Evolutionary conservation across 2,113 vertebrate species (phyloP), one percentile per base, ranked within the genome.

Genomic region (Scatophagus argus): DNA sequence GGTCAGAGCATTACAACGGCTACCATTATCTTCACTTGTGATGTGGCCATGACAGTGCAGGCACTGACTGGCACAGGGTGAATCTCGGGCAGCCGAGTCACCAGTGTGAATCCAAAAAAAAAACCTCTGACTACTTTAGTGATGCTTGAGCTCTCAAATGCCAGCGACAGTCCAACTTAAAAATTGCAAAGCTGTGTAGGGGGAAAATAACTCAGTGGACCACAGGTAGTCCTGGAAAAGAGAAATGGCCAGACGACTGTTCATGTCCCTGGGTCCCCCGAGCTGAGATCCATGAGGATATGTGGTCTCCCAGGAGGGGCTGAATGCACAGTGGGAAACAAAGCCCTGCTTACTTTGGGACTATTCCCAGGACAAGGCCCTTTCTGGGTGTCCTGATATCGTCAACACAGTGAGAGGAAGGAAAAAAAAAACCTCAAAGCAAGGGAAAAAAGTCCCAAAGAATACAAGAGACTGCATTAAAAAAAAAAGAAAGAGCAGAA

Each of bases 311-410:
- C 68, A 62, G 62, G 74, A 73, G 67, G 16, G 49, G 27, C 59
- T 78, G 32, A 79, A 88, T 82, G 79, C 88, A 55, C 62, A 84
- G 79, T 88, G 74, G 82, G 89, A 92, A 70, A 92, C 86, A 92
- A 90, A 91, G 88, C 62, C 14, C 66, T 84, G 87, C 90, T 91
- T 94, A 88, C 80, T 86, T 87, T 89, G 94, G 92, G 92, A 92
- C 64, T 61, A 87, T 91, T 94, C 93, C 94, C 94, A 88, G 84
- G 87, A 91, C 83, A 86, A 80, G 80, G 49, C 69, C 92, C 85
- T 87, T 84, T 89, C 68, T 86, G 82, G 16, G 86, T 80, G 66
- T 74, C 55, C 82, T 76, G 62, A 81, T 85, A 82, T 73, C 43
- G 41, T 84, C 71, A 77, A 72, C 21, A 55, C 47, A 86, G 77